A percentile compares a stretch with the other conserved stretches of the same genome.
phyloP scores from a whole-genome alignment of 2,888 invertebrate species.

The Hirudinaria manillensis region DNA sequence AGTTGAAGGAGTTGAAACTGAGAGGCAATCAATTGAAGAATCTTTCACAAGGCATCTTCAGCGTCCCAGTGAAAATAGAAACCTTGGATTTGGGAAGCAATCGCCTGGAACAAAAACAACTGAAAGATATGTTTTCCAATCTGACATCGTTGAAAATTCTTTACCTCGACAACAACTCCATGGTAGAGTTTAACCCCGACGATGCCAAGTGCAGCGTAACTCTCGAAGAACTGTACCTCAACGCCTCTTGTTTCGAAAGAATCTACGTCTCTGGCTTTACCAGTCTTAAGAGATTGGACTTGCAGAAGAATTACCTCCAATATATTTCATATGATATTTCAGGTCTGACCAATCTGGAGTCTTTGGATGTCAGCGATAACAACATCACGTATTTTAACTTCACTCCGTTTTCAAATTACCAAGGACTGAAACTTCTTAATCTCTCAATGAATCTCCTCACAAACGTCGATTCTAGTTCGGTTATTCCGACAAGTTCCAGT shows the following conservation, averaged over 20 bases:
- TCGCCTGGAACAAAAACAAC: neutral
- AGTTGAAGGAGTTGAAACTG: conserved; percentile 5
- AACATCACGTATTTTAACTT: conserved; percentile 23
- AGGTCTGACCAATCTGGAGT: neutral
- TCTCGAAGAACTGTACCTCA: conserved; percentile 22
- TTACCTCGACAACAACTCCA: conserved; percentile 21
- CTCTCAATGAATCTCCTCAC: conserved; percentile 17
- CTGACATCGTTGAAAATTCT: conserved; percentile 15
- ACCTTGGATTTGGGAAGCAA: conserved; percentile 23
- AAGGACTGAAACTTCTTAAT: conserved; percentile 1
- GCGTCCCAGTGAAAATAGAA: too few relatives aligned
- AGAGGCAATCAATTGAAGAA: conserved; percentile 10
- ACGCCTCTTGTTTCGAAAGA: conserved; percentile 19
- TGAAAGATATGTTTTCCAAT: neutral
- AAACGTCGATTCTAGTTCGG: neutral
- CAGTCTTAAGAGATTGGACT: neutral
- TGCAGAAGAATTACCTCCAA: conserved; percentile 21
- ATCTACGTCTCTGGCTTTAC: conserved; percentile 2
- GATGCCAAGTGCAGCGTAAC: neutral
- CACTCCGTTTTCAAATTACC: neutral
- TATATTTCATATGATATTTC: neutral
- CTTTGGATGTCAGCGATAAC: conserved; percentile 23
- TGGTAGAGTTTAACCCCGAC: conserved; percentile 22
- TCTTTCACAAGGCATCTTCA: neutral
- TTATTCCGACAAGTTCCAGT: neutral